Evolutionary conservation across 2,888 invertebrate species (phyloP).

Genomic region (Lottia gigantea): DNA sequence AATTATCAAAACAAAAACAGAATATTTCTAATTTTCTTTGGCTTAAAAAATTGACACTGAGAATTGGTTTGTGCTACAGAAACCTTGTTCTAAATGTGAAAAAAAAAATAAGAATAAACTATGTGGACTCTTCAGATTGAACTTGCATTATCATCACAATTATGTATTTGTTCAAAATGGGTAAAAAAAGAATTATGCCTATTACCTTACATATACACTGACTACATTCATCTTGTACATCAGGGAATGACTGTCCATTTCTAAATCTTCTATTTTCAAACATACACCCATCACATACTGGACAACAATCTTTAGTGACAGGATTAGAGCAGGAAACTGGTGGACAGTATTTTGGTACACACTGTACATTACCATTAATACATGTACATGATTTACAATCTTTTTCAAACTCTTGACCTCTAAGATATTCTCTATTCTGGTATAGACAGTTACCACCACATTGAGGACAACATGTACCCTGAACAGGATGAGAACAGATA

Average conservation of each 20-base stretch:
- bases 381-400: slow-evolving; percentile 35
- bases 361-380: slow-evolving; percentile 37
- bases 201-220: slow-evolving; percentile 49
- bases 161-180: too few relatives aligned
- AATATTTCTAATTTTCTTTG: too few relatives aligned
- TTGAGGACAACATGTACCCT: slow-evolving; percentile 47
- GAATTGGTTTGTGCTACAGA: too few relatives aligned
- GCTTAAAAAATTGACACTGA: too few relatives aligned
- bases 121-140: too few relatives aligned
- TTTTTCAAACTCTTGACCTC: slow-evolving; percentile 32
- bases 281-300: slow-evolving; percentile 46
- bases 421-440: slow-evolving; percentile 30
- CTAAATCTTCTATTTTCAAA: slow-evolving; percentile 34
- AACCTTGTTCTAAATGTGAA: too few relatives aligned
- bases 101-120: too few relatives aligned
- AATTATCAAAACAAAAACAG: too few relatives aligned
- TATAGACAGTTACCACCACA: slow-evolving; percentile 48
- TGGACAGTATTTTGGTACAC: slow-evolving; percentile 39
- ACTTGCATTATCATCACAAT: too few relatives aligned
- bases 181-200: too few relatives aligned
- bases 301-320: slow-evolving; percentile 45
- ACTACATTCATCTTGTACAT: slow-evolving; percentile 40
- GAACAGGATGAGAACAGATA: slow-evolving; percentile 43
- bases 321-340: slow-evolving; percentile 43
- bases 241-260: slow-evolving; percentile 44